Percentiles rank a stretch among this genome's conserved stretches.
These are phyloP conservation scores for Cyclargus thomasi DNA, from an alignment of 1,140 invertebrate species.

Conservation along the genomic window DNA sequence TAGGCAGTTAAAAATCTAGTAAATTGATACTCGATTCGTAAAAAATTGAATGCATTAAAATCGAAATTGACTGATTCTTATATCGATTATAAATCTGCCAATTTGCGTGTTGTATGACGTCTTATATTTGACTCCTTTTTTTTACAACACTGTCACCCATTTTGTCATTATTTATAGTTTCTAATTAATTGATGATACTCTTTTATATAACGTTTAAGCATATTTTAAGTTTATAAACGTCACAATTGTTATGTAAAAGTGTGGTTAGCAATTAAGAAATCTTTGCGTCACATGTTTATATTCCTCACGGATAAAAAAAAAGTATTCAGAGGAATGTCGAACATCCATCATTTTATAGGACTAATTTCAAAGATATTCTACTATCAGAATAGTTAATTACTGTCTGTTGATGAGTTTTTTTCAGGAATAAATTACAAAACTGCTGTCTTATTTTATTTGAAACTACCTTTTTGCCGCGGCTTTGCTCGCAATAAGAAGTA, in stretches of 20 bases:
- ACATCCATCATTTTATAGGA: no score
- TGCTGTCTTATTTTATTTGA: no score
- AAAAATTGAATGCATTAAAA: conserved; percentile 53
- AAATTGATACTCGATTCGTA: conserved; percentile 36
- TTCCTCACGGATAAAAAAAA: no score
- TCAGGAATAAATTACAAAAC: no score
- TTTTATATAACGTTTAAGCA: not conserved
- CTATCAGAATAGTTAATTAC: no score
- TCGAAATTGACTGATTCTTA: conserved; percentile 45
- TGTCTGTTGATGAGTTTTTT: no score
- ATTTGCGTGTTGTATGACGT: conserved; percentile 50
- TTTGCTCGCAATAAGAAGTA: no score
- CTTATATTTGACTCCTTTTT: conserved; percentile 22
- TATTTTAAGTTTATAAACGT: not conserved
- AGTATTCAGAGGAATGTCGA: no score
- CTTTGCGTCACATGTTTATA: not conserved
- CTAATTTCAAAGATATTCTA: no score
- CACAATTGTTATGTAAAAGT: not conserved
- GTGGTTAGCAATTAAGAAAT: not conserved
- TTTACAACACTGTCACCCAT: conserved; percentile 20
- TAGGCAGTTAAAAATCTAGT: conserved; percentile 3
- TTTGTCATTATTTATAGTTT: conserved; percentile 22
- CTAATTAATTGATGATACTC: conserved; percentile 23
- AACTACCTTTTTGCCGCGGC: no score
- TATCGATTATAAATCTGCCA: conserved; percentile 60